These are phyloP conservation scores for Tortrix viridana DNA, from an alignment of 2,888 invertebrate species.

Conservation along the genomic window DNA sequence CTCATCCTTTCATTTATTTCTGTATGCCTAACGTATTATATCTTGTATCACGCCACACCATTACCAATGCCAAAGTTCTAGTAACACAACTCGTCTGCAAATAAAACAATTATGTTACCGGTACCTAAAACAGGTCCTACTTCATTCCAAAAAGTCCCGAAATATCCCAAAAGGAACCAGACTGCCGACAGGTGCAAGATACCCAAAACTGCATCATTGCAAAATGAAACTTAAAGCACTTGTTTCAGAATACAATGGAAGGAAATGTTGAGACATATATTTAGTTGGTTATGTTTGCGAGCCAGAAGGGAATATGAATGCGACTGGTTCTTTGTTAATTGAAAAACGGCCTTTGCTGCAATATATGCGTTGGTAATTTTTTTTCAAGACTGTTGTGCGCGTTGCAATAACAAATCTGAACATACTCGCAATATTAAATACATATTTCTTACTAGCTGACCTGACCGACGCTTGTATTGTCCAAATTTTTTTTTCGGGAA, in stretches of 20 bases:
- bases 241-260: conserved; percentile 1
- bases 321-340: conserved; percentile 7
- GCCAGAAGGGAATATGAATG: conserved; percentile 1
- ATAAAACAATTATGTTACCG: neutral
- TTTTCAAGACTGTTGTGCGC: neutral
- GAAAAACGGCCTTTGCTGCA: neutral
- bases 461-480: too few relatives aligned
- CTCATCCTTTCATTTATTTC: too few relatives aligned
- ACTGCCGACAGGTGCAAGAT: conserved; percentile 20
- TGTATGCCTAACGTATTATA: too few relatives aligned
- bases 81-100: neutral
- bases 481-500: too few relatives aligned
- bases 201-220: neutral
- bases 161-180: conserved; percentile 24
- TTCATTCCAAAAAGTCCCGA: conserved; percentile 23
- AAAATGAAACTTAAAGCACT: conserved; percentile 1
- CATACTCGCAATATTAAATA: too few relatives aligned
- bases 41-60: too few relatives aligned
- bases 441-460: too few relatives aligned
- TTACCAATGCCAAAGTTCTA: too few relatives aligned
- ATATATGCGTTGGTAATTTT: neutral
- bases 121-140: conserved; percentile 12
- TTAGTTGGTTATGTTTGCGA: conserved; percentile 10
- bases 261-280: neutral
- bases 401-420: neutral